Base-by-base conservation (phyloP, 2,888 invertebrate genomes). In the Physocephala rufipes region DNA sequence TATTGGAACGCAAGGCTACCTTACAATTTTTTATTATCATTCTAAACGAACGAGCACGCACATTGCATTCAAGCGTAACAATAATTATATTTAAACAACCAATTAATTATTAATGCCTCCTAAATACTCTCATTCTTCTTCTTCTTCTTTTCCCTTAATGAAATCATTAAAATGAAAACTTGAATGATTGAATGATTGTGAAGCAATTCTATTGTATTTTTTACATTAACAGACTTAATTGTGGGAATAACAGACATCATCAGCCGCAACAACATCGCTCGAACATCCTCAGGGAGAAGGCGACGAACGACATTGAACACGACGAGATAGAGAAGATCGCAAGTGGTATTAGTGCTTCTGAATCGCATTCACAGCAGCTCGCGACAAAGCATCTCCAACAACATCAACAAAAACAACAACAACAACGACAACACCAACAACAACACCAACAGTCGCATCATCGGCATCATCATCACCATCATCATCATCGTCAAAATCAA, bases 301-400 rank as follows among this genome's bases (percentile, higher is more conserved):
- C 74, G 58, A 59, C 76, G 67, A 76, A 75, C 71, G 73, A 74
- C 71, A 76, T 62, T 30, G 69, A 24, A n/a, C 58, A 58, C 59
- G 71, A 59, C 66, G 82, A 81, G 55, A 74, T 75, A 28, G 76
- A 76, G 19, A 81, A 81, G 69, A 78, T 76, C 55, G 80, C 76
- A 70, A 82, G 79, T 70, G 71, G 78, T 59, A 78, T 79, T 63
- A 79, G 76, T 45, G 81, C 80, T 75, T 81, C 81, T 74, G 81
- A 82, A 74, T 81, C 83, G 74, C 82, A 82, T 76, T 79, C 81
- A 75, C 79, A 76, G 9, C 77, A 76, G 36, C 76, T 75, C 19
- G 73, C 70, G 45, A 24, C 24, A 51, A 79, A 75, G 62, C 78
- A 74, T 49, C 75, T 74, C 51, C 73, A 67, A 19, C 59, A 71